Evolutionary conservation across 2,797 vertebrate genomes (phyloP).

Genomic region (Scyliorhinus canicula): DNA sequence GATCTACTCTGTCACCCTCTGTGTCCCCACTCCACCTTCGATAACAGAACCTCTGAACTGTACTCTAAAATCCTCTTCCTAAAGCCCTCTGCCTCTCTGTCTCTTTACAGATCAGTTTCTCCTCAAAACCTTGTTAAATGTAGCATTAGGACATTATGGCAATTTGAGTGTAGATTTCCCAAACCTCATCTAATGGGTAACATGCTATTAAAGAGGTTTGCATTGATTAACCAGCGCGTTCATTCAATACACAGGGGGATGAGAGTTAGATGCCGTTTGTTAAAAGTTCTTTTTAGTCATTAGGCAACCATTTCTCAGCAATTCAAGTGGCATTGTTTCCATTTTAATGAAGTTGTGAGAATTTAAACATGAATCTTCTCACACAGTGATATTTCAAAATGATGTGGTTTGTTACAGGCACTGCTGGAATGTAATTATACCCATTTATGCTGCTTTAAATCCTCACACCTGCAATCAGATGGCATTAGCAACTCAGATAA

Average conservation of each 20-base stretch:
- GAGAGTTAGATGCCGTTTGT: background rate
- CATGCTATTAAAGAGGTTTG: background rate
- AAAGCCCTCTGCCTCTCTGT: background rate
- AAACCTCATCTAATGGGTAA: background rate
- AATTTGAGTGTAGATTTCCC: background rate
- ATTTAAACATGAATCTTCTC: background rate
- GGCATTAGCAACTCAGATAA: background rate
- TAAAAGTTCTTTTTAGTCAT: background rate
- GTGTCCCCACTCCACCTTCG: background rate
- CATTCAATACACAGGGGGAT: background rate
- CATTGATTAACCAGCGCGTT: background rate
- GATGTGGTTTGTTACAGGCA: background rate
- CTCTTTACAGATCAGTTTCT: background rate
- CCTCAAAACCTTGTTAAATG: background rate
- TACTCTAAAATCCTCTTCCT: background rate
- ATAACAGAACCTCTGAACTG: background rate
- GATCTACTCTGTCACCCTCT: background rate
- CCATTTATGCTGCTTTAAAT: background rate
- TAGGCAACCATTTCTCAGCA: background rate
- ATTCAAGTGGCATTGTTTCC: conserved; percentile 9
- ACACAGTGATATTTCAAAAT: background rate
- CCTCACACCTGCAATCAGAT: background rate
- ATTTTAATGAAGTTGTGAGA: background rate
- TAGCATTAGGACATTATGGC: background rate
- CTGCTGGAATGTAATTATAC: background rate